A percentile compares a stretch with the other conserved stretches of the same genome.
Evolutionary conservation across 2,888 invertebrate genomes (phyloP).

Genomic region (Operophtera brumata): DNA sequence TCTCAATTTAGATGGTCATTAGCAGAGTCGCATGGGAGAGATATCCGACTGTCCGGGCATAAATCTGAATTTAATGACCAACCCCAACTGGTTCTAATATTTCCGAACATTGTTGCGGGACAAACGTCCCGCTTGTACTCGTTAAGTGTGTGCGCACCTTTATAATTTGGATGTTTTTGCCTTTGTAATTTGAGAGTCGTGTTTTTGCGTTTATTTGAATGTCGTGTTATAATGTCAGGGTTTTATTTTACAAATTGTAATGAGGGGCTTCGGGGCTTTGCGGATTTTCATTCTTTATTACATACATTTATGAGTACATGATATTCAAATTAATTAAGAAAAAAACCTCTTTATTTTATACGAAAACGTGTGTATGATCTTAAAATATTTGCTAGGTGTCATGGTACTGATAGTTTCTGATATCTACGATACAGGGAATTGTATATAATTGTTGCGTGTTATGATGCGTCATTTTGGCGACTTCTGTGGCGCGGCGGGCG

Average conservation of each 20-base stretch:
- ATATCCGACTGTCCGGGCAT: slow-evolving; percentile 72
- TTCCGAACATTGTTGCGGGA: slow-evolving; percentile 67
- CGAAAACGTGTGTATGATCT: too few species aligned
- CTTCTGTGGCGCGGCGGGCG: too few species aligned
- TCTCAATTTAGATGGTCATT: slow-evolving; percentile 81
- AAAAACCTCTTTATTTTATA: too few species aligned
- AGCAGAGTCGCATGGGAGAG: slow-evolving; percentile 78
- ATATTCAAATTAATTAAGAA: neutral
- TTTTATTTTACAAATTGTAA: slow-evolving; percentile 25
- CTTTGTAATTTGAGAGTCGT: slow-evolving; percentile 22
- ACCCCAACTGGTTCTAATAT: slow-evolving; percentile 62
- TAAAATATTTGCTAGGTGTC: too few species aligned
- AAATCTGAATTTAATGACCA: slow-evolving; percentile 80
- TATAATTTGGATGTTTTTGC: slow-evolving; percentile 29
- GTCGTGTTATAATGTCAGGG: slow-evolving; percentile 20
- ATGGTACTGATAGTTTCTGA: too few species aligned
- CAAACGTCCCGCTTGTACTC: slow-evolving; percentile 36
- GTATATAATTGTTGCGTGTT: too few species aligned
- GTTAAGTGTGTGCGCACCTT: slow-evolving; percentile 41
- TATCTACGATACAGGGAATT: too few species aligned
- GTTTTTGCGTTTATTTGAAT: slow-evolving; percentile 26
- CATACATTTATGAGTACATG: neutral
- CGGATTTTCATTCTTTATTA: slow-evolving; percentile 2
- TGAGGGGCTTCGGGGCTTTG: slow-evolving; percentile 6
- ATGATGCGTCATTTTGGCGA: too few species aligned